Evolutionary conservation across 2,888 invertebrate genomes (phyloP), one percentile per base, ranked within the genome.

Genomic region (Acronicta aceris): DNA sequence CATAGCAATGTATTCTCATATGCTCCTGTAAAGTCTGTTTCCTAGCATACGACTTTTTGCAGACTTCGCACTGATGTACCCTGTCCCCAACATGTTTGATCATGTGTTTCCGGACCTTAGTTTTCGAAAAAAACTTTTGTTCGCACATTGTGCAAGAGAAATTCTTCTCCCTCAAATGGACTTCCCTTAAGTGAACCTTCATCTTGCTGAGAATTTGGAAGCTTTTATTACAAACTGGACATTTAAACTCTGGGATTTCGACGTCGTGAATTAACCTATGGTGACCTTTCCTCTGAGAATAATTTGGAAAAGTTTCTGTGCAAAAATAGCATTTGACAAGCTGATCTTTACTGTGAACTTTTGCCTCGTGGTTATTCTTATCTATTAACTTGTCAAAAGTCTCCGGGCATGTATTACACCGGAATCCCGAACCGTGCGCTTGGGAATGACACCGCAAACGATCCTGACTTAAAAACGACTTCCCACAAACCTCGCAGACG

Each of bases 21-120:
- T 94, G 94, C 13, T 91, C 90, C 12, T 78, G 81, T 16, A 94
- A 65, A 0, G 90, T 92, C 61, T 92, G 90, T 42, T 89, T 90
- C 46, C 92, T 86, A 0, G 93, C 90, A 56, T 95, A 95, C 0
- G 94, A 86, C 73, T 95, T 95, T 50, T 89, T 88, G 48, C 95
- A 95, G 0, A 95, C 70, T 0, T 88, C 89, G 50, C 95, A 95
- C 27, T 90, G 86, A 25, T 93, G 90, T 1, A 90, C 85, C 40
- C 89, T 89, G 27, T 94, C 94, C 0, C 95, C 95, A 0, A 88
- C 88, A 76, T 95, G 95, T 30, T 91, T 94, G 0, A 95, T 74
- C 92, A 95, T 94, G 53, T 95, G 95, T 25, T 94, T 93, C 33
- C 93, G 91, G 0, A 95, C 88, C 45, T 93, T 94, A 0, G 93